Evolutionary conservation across 1,140 invertebrate species (phyloP).

Genomic region (Tetramorium simillimum): DNA sequence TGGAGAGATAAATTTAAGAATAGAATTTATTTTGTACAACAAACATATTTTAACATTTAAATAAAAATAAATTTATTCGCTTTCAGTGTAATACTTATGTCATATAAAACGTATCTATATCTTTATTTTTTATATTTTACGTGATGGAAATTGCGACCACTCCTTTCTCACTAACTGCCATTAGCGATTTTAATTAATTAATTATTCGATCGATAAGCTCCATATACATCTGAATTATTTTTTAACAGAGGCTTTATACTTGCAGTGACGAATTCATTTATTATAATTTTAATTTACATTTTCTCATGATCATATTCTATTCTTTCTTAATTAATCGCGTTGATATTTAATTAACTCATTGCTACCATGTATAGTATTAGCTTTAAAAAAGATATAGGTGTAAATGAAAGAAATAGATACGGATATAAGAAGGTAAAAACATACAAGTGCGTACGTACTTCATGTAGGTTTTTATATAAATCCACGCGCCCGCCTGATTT

Average conservation of each 20-base stretch:
- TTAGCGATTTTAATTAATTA: slow-evolving; percentile 8
- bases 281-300: background rate
- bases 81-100: background rate
- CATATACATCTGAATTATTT: background rate
- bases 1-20: background rate
- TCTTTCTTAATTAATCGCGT: background rate
- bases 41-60: background rate
- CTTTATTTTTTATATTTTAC: slow-evolving; percentile 23
- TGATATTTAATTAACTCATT: background rate
- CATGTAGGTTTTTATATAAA: slow-evolving; percentile 23
- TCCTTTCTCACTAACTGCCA: background rate
- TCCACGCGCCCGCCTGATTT: slow-evolving; percentile 65
- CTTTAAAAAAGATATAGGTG: background rate
- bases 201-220: background rate
- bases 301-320: background rate
- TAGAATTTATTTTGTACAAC: background rate
- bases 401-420: background rate
- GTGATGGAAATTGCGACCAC: slow-evolving; percentile 8
- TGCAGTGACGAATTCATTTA: background rate
- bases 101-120: background rate
- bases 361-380: background rate
- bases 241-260: background rate
- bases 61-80: background rate
- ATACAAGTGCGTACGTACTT: slow-evolving; percentile 9
- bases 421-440: background rate